Evolutionary conservation across 2,113 vertebrate genomes (phyloP).

Genomic region (Monarcha castaneiventris): DNA sequence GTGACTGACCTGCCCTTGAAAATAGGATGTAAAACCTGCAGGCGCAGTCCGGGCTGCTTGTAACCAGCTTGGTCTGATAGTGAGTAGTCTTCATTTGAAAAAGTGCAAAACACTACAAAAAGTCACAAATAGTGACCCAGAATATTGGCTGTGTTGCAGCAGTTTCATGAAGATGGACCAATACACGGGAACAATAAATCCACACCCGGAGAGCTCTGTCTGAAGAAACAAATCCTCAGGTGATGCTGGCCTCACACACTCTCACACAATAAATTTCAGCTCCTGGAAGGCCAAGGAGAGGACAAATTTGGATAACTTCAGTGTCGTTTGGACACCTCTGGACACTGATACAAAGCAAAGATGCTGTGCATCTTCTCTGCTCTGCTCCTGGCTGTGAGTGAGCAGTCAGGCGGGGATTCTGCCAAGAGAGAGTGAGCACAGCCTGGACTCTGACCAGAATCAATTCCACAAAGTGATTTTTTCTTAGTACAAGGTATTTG

Average conservation of each 20-base stretch:
- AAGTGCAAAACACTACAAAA: background rate
- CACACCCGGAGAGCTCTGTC: background rate
- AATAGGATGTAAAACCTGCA: background rate
- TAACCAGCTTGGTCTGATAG: background rate
- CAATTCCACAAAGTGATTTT: conserved; percentile 39
- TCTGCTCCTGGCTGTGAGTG: background rate
- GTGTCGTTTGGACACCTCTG: background rate
- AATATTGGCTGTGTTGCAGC: background rate
- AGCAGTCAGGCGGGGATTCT: background rate
- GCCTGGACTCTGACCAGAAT: conserved; percentile 1
- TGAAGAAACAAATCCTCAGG: background rate
- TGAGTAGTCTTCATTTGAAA: background rate
- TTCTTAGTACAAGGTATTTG: background rate
- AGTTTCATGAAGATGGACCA: background rate
- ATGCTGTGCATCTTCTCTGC: rapidly evolving
- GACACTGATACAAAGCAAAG: background rate
- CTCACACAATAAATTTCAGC: background rate
- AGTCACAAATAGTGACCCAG: rapidly evolving
- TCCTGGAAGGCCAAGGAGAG: background rate
- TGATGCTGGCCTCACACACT: background rate
- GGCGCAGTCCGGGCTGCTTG: background rate
- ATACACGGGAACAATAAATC: background rate
- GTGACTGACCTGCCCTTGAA: background rate
- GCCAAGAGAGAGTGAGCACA: background rate
- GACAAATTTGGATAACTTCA: background rate